A percentile compares a stretch with the other conserved stretches of the same genome.
Conservation (phyloP, 2,113 vertebrate genomes). For the Glaucidium brasilianum region DNA sequence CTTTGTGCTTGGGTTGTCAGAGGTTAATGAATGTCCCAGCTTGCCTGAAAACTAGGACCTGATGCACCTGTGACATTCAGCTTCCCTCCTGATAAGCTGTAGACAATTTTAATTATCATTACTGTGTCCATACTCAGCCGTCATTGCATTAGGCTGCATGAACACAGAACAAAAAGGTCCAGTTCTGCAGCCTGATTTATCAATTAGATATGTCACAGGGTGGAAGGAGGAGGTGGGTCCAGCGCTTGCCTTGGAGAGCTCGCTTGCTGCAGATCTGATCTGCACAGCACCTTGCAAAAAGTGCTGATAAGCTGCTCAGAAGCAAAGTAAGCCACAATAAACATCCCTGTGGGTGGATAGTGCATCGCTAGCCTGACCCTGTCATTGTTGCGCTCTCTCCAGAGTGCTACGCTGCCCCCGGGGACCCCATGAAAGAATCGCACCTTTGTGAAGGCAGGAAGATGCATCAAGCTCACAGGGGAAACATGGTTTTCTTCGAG, state of each 20-base stretch:
- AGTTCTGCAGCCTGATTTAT: accelerated
- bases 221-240: neutral
- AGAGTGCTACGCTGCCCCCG: accelerated
- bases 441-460: neutral
- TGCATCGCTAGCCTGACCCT: neutral
- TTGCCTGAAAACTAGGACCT: neutral
- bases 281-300: neutral
- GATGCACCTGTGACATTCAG: neutral
- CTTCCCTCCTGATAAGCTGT: neutral
- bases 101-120: neutral
- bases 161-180: neutral
- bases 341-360: neutral
- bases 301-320: neutral
- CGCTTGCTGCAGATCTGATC: neutral
- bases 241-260: neutral
- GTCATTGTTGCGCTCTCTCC: neutral
- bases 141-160: neutral
- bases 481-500: neutral
- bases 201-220: neutral
- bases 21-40: neutral
- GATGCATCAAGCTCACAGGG: neutral
- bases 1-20: neutral
- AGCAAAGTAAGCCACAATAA: neutral
- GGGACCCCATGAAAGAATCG: neutral
- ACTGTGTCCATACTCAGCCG: accelerated